phyloP scores from a whole-genome alignment of 2,888 invertebrate genomes.

The Acronicta psi region DNA sequence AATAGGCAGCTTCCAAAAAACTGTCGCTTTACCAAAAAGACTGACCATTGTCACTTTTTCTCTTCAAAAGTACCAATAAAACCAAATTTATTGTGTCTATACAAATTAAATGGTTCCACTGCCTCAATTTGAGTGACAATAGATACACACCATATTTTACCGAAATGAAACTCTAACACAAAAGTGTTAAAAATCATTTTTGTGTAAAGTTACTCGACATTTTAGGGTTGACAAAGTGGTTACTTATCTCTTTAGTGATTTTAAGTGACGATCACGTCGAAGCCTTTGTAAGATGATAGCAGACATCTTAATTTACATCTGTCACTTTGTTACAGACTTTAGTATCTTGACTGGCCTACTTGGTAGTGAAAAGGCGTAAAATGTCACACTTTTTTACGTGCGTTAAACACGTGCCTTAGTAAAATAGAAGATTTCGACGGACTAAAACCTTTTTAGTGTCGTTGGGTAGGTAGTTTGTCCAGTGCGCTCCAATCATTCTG shows the following conservation, averaged over 20 bases:
- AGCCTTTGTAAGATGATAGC: conserved; percentile 39
- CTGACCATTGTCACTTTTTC: conserved; percentile 69
- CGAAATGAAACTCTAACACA: conserved; percentile 10
- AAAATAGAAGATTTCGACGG: too few relatives aligned
- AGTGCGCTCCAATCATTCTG: too few relatives aligned
- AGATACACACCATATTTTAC: conserved; percentile 11
- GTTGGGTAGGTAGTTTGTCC: too few relatives aligned
- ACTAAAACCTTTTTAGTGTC: too few relatives aligned
- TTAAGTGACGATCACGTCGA: conserved; percentile 32
- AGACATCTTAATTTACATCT: conserved; percentile 50
- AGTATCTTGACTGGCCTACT: conserved; percentile 10
- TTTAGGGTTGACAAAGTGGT: conserved; percentile 40
- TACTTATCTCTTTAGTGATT: conserved; percentile 47
- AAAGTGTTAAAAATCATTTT: conserved; percentile 23
- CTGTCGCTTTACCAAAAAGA: conserved; percentile 63
- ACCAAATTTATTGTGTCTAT: conserved; percentile 82
- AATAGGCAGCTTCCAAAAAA: conserved; percentile 49
- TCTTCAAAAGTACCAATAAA: conserved; percentile 75
- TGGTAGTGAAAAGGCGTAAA: conserved; percentile 17
- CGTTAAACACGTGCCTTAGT: background rate
- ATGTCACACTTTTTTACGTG: conserved; percentile 25
- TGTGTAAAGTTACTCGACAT: conserved; percentile 49
- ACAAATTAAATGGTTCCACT: conserved; percentile 69
- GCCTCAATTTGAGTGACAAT: conserved; percentile 59
- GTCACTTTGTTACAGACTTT: conserved; percentile 42